These are phyloP conservation scores for Cyclura pinguis DNA, from an alignment of 2,797 vertebrate species.

Conservation along the genomic window DNA sequence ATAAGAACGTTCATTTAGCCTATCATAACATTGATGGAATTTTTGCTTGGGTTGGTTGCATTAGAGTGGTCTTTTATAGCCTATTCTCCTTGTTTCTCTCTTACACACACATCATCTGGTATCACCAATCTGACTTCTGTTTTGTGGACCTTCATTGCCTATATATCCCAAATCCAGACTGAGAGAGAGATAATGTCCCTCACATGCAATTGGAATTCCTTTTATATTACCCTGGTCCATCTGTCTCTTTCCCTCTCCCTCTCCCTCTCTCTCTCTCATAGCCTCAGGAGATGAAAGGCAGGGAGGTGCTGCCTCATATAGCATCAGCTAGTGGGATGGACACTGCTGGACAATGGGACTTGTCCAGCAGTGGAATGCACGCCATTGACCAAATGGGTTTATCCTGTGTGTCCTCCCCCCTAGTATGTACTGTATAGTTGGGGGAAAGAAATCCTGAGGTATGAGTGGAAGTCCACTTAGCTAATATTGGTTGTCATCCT, in stretches of 20 bases:
- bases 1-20: background rate
- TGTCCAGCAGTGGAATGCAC: background rate
- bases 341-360: background rate
- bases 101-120: background rate
- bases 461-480: too few species aligned
- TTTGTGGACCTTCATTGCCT: background rate
- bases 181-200: too few species aligned
- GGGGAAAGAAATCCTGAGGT: too few species aligned
- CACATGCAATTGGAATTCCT: background rate
- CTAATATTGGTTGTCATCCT: too few species aligned
- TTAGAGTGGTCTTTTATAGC: background rate
- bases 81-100: background rate
- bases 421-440: too few species aligned
- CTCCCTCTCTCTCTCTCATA: background rate
- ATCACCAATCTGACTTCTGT: background rate
- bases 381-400: too few species aligned
- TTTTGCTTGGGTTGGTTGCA: background rate
- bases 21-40: background rate
- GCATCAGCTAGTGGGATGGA: background rate
- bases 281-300: background rate
- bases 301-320: background rate
- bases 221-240: background rate
- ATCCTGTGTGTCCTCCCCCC: too few species aligned
- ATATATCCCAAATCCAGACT: background rate
- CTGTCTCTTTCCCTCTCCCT: too few species aligned